These are phyloP conservation scores for Spodoptera frugiperda DNA, from an alignment of 1,140 invertebrate genomes.

Conservation along the genomic window DNA sequence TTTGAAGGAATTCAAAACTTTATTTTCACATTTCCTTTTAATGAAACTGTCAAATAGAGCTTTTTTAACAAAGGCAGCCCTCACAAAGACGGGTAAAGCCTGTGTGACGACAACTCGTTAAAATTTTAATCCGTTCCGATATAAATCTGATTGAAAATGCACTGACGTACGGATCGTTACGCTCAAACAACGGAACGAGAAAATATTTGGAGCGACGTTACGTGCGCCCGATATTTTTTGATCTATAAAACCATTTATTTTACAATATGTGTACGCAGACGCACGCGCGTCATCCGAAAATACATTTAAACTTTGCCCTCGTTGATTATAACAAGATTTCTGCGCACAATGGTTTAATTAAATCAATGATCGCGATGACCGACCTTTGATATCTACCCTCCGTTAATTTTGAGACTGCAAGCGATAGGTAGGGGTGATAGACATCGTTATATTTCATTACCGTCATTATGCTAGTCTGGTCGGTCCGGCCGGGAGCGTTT, in stretches of 20 bases:
- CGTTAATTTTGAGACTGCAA: conserved; percentile 35
- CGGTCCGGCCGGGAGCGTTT: conserved; percentile 44
- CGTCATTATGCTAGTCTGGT: conserved; percentile 48
- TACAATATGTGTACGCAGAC: conserved; percentile 24
- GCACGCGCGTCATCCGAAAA: neutral
- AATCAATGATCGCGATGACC: conserved; percentile 30
- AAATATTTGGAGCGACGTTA: conserved; percentile 26
- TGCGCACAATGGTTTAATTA: conserved; percentile 36
- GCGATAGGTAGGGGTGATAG: conserved; percentile 43
- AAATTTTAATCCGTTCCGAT: conserved; percentile 69
- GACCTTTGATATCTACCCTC: conserved; percentile 31
- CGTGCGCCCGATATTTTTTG: conserved; percentile 41
- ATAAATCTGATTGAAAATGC: conserved; percentile 74
- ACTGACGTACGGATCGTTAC: conserved; percentile 62
- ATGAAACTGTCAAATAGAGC: conserved; percentile 44
- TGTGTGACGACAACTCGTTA: conserved; percentile 69
- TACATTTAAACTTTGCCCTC: conserved; percentile 1
- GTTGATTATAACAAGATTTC: conserved; percentile 43
- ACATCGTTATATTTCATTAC: conserved; percentile 55
- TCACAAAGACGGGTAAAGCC: conserved; percentile 59
- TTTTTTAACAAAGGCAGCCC: conserved; percentile 63
- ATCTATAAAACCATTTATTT: conserved; percentile 49
- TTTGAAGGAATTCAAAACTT: conserved; percentile 12
- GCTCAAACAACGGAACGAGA: conserved; percentile 52
- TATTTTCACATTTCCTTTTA: conserved; percentile 45